Conservation (phyloP, 2,797 vertebrate genomes). For the Pyrocephalus nanus region DNA sequence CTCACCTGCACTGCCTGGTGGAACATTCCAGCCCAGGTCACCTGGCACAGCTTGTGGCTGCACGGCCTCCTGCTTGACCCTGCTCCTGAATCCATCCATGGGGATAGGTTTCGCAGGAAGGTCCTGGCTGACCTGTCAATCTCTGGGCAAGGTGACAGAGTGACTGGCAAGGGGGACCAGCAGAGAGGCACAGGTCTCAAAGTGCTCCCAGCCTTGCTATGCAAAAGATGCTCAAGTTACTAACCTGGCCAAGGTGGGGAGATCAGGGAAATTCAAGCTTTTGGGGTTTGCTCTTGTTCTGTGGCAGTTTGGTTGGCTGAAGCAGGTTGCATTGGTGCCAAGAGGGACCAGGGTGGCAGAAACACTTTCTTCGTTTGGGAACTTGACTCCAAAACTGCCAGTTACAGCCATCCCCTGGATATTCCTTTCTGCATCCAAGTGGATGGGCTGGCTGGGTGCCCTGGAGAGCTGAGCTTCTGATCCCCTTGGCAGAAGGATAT, state of each 20-base stretch:
- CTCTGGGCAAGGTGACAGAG: background rate
- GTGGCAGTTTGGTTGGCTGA: background rate
- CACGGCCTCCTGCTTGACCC: accelerated
- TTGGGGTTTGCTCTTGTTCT: background rate
- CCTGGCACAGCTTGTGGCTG: too few relatives aligned
- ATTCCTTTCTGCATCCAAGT: background rate
- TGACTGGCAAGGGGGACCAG: background rate
- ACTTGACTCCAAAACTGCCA: too few relatives aligned
- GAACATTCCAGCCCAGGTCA: background rate
- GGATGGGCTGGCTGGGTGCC: background rate
- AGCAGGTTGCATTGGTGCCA: too few relatives aligned
- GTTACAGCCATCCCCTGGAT: too few relatives aligned
- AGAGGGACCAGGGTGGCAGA: too few relatives aligned
- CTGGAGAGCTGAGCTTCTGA: background rate
- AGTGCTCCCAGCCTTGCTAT: background rate
- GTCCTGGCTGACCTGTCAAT: background rate
- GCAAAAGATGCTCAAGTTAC: background rate
- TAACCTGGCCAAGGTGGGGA: accelerated
- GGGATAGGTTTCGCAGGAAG: background rate
- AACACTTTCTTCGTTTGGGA: too few relatives aligned
- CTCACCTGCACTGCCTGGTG: background rate
- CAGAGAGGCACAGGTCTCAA: background rate
- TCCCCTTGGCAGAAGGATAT: background rate
- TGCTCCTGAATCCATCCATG: background rate
- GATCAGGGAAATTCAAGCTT: background rate